Percentiles rank a stretch among this genome's conserved stretches.
Conservation (phyloP, 2,888 invertebrate genomes). For the Eugnorisma glareosa region DNA sequence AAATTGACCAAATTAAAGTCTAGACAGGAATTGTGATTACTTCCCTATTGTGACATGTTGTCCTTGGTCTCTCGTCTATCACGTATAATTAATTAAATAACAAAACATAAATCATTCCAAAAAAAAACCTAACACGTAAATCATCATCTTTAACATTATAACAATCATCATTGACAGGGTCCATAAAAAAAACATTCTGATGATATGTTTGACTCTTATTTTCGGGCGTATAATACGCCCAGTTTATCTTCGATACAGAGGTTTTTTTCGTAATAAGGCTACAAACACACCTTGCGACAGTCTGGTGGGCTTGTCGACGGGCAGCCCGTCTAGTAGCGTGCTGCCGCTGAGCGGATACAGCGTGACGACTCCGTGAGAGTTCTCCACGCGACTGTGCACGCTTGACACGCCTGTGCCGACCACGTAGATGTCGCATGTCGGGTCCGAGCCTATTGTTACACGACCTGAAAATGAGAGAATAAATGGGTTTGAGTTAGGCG, state of each 20-base stretch:
- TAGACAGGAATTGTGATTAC: constrained; percentile 32
- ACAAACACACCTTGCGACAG: constrained; percentile 86
- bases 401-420: constrained; percentile 96
- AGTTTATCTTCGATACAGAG: neutral
- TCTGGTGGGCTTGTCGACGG: constrained; percentile 93
- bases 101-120: neutral
- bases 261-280: neutral
- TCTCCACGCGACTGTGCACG: constrained; percentile 96
- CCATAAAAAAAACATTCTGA: neutral
- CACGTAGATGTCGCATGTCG: constrained; percentile 95
- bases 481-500: neutral
- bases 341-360: constrained; percentile 94
- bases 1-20: constrained; percentile 20
- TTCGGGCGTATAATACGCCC: neutral
- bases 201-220: neutral
- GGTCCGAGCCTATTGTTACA: constrained; percentile 94
- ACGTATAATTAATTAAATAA: neutral
- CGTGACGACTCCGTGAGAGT: constrained; percentile 95
- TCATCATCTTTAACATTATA: neutral
- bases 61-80: neutral
- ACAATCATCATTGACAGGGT: neutral
- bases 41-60: neutral
- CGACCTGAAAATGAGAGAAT: constrained; percentile 91
- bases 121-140: neutral
- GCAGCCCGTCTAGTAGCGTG: constrained; percentile 93